Evolutionary conservation across 2,797 vertebrate genomes (phyloP), one percentile per base, ranked within the genome.

Genomic region (Alectoris magna): DNA sequence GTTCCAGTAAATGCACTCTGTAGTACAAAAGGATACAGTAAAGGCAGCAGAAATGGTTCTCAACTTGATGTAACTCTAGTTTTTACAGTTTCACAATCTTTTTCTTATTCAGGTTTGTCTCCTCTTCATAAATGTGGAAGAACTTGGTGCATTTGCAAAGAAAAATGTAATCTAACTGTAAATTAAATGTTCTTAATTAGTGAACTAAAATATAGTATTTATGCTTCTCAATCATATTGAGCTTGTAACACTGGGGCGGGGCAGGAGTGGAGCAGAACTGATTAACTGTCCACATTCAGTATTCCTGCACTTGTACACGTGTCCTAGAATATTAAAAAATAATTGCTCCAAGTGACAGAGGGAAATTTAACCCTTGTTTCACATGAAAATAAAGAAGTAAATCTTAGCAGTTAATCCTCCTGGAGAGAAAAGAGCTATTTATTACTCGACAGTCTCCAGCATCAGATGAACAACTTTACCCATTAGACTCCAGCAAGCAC

Each of bases 71-170:
- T 14, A 63, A 66, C 36, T 9, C 7, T 9, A 34, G 46, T 56
- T 90, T 84, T 88, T 58, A 79, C 27, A 79, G 62, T 41, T 80
- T 63, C 69, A 69, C 34, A 72, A 49, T 34, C 43, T 36, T 9
- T 64, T 89, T 63, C 66, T 69, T 36, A 84, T 43, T 89, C 48
- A 81, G 38, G 75, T 94, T 84, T 72, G 38, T 89, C 69, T 36
- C 63, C 48, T 59, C 58, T 59, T 85, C n/a, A 10, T 48, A 64
- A 69, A 79, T 71, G 29, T 17, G 8, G 41, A 64, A 27, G 18
- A 87, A 48, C 9, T 73, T 80, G 87, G 58, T 80, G 34, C 4
- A 19, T 88, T 79, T 85, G 51, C 51, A 75, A 34, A 62, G 41
- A 82, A 91, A 80, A 93, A 15, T 3, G 83, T 71, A 27, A 90